Percentiles rank a stretch among this genome's conserved stretches.
These are phyloP conservation scores for Ophion ventricosus DNA, from an alignment of 2,888 invertebrate genomes.

Conservation along the genomic window DNA sequence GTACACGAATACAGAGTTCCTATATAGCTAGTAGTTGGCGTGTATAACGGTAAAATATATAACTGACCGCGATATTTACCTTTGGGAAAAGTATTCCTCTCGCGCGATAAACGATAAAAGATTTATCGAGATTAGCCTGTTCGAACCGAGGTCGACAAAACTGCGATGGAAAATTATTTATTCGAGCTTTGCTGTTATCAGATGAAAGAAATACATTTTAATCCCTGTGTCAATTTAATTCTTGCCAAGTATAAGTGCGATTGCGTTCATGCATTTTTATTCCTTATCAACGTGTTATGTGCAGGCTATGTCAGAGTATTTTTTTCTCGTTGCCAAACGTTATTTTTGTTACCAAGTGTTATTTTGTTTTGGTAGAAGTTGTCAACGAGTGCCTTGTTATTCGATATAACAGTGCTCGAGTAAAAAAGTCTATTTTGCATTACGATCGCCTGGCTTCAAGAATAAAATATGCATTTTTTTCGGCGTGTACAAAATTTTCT, in stretches of 20 bases:
- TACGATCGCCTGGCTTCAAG: no score
- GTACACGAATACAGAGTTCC: constrained; percentile 42
- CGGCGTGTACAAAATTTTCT: no score
- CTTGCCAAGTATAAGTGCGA: background rate
- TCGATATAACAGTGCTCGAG: no score
- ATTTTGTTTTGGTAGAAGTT: no score
- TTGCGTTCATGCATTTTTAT: background rate
- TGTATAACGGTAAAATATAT: constrained; percentile 33
- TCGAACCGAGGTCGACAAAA: constrained; percentile 21
- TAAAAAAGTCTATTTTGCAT: no score
- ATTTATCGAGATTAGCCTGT: background rate
- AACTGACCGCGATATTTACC: constrained; percentile 42
- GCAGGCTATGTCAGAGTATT: background rate
- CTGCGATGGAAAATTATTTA: constrained; percentile 14
- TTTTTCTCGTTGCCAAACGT: background rate
- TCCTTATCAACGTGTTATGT: background rate
- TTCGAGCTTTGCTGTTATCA: constrained; percentile 15
- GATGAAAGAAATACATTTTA: background rate
- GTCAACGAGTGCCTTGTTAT: no score
- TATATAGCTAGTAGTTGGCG: background rate
- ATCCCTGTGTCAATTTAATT: constrained; percentile 16
- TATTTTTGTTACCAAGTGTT: background rate
- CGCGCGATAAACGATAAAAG: constrained; percentile 1
- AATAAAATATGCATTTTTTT: no score
- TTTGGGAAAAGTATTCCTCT: constrained; percentile 34